Percentiles rank a stretch among this genome's conserved stretches.
These are phyloP conservation scores for Datnioides undecimradiatus DNA, from an alignment of 2,113 vertebrate genomes.

Conservation along the genomic window DNA sequence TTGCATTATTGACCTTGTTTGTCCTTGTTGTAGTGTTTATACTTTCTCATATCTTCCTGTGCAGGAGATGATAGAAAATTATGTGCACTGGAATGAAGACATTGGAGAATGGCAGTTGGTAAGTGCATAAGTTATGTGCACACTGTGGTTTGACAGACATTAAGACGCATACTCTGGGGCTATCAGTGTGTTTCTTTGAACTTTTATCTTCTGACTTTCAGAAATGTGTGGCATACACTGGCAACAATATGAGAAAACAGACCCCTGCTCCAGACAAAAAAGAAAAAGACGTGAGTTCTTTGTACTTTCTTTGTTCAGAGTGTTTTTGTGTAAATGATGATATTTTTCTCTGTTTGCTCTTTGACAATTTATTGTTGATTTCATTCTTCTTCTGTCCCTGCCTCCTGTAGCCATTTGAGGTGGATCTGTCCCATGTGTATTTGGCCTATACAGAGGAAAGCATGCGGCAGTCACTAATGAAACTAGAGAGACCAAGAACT, in stretches of 20 bases:
- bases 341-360: neutral
- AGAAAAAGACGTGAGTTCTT: slow-evolving; percentile 94
- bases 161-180: neutral
- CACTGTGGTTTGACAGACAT: neutral
- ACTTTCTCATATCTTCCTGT: slow-evolving; percentile 31
- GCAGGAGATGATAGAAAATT: slow-evolving; percentile 99
- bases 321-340: neutral
- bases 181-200: neutral
- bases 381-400: slow-evolving; percentile 4
- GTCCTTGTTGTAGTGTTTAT: neutral
- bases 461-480: slow-evolving; percentile 95
- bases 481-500: slow-evolving; percentile 92
- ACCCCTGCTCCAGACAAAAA: slow-evolving; percentile 96
- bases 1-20: neutral
- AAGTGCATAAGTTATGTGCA: slow-evolving; percentile 57
- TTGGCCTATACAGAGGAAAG: slow-evolving; percentile 98
- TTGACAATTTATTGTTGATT: neutral
- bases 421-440: slow-evolving; percentile 97
- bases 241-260: slow-evolving; percentile 99
- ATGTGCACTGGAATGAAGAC: slow-evolving; percentile 99
- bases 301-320: neutral
- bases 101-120: slow-evolving; percentile 99
- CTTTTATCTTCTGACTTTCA: slow-evolving; percentile 67
- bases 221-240: slow-evolving; percentile 99
- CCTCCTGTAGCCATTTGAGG: slow-evolving; percentile 91